phyloP scores from a whole-genome alignment of 2,888 invertebrate species.

The Parnassius orleans region DNA sequence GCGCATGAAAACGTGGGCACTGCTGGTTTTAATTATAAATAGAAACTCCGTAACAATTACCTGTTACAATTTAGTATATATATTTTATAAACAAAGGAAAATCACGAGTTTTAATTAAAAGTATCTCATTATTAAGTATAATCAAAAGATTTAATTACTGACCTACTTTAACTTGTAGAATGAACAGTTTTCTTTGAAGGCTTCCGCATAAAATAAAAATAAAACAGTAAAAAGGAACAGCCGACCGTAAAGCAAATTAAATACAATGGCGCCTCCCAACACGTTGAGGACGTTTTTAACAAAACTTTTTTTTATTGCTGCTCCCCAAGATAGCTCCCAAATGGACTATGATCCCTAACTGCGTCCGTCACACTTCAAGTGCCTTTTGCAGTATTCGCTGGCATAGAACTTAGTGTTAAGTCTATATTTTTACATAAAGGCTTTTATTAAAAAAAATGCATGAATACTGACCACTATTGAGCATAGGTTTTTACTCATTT shows the following conservation, averaged over 20 bases:
- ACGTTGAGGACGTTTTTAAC: constrained; percentile 23
- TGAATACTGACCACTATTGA: too few species aligned
- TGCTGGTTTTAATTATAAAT: too few species aligned
- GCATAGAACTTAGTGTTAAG: too few species aligned
- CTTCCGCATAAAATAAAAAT: constrained; percentile 8
- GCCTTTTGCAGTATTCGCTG: constrained; percentile 2
- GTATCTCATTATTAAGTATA: constrained; percentile 3
- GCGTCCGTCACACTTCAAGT: constrained; percentile 14
- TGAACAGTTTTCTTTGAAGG: neutral
- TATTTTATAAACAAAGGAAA: too few species aligned
- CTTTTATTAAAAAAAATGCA: too few species aligned
- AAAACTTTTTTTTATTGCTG: constrained; percentile 24
- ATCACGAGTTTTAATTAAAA: constrained; percentile 1
- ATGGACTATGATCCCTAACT: constrained; percentile 21
- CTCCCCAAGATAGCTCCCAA: constrained; percentile 22
- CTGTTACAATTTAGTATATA: too few species aligned
- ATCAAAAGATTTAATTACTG: constrained; percentile 13
- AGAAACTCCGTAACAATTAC: too few species aligned
- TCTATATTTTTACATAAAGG: too few species aligned
- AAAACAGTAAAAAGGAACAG: constrained; percentile 10
- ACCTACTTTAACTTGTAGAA: constrained; percentile 9
- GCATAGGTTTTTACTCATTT: too few species aligned
- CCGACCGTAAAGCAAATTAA: constrained; percentile 22
- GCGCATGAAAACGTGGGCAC: too few species aligned
- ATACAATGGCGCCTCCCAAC: constrained; percentile 21